Conservation (phyloP, 2,888 invertebrate species). For the Anagyrus pseudococci region DNA sequence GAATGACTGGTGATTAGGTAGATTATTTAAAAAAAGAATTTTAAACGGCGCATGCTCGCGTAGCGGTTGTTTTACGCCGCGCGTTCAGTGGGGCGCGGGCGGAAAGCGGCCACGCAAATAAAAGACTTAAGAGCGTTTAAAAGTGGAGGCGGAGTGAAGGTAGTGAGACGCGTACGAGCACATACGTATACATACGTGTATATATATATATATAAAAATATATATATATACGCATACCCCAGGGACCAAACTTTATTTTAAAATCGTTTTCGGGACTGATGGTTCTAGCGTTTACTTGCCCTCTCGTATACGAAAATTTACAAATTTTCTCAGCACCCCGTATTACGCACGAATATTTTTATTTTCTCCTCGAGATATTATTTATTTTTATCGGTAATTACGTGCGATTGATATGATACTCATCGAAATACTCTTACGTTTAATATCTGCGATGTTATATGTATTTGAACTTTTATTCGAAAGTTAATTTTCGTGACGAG, state of each 20-base stretch:
- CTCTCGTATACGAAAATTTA: background rate
- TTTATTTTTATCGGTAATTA: background rate
- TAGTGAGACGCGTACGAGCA: background rate
- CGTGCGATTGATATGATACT: slow-evolving; percentile 7
- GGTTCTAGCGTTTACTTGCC: slow-evolving; percentile 58
- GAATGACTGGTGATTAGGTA: slow-evolving; percentile 42
- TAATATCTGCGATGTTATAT: background rate
- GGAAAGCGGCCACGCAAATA: slow-evolving; percentile 25
- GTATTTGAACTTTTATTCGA: too few species aligned
- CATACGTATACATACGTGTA: background rate
- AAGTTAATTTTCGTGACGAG: slow-evolving; percentile 15
- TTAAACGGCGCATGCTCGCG: too few species aligned
- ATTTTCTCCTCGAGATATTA: slow-evolving; percentile 25
- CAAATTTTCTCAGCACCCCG: too few species aligned
- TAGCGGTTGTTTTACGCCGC: slow-evolving; percentile 39
- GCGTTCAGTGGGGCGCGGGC: background rate
- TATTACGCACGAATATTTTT: too few species aligned
- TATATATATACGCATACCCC: slow-evolving; percentile 15
- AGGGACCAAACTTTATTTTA: slow-evolving; percentile 37
- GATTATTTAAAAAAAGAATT: slow-evolving; percentile 30
- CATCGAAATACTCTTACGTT: slow-evolving; percentile 14
- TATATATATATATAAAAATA: slow-evolving; percentile 19
- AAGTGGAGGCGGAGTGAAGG: slow-evolving; percentile 41
- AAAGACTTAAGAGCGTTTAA: slow-evolving; percentile 36
- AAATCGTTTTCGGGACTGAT: slow-evolving; percentile 53